phyloP scores from a whole-genome alignment of 92 coral and sea anemone species.

The Desmophyllum pertusum region DNA sequence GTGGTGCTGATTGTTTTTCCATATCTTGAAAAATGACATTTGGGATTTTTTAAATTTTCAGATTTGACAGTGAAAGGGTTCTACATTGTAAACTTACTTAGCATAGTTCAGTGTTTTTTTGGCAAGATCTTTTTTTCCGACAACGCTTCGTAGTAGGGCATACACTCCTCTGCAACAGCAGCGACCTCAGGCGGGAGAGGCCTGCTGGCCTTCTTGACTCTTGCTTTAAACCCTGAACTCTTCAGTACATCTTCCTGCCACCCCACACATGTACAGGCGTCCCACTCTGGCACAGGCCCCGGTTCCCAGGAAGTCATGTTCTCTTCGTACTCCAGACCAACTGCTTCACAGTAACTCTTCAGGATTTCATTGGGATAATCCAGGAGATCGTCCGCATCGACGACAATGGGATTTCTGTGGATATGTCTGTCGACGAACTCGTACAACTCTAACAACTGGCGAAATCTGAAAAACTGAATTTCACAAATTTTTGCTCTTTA shows the following conservation, averaged over 20 bases:
- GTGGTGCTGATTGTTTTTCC: no score
- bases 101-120: conserved; percentile 23
- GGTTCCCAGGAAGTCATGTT: conserved; percentile 96
- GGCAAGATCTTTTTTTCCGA: conserved; percentile 51
- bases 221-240: conserved; percentile 82
- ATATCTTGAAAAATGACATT: no score
- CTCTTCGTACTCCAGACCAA: conserved; percentile 77
- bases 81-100: no score
- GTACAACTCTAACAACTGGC: conserved; percentile 85
- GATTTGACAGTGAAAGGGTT: no score
- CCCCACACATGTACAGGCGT: conserved; percentile 85
- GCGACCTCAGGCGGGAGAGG: conserved; percentile 64
- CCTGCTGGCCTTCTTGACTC: conserved; percentile 37
- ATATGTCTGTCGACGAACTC: conserved; percentile 73
- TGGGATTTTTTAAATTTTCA: no score
- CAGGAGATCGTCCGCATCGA: conserved; percentile 94
- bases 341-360: conserved; percentile 90
- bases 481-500: no score
- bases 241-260: conserved; percentile 94
- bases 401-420: conserved; percentile 75
- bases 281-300: conserved; percentile 90
- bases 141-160: conserved; percentile 59
- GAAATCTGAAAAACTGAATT: no score
- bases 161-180: conserved; percentile 58
- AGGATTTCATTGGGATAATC: conserved; percentile 79